Percentiles rank a stretch among this genome's conserved stretches.
These are phyloP conservation scores for Phenganax marumi DNA, from an alignment of 92 coral and sea anemone genomes.

Conservation along the genomic window DNA sequence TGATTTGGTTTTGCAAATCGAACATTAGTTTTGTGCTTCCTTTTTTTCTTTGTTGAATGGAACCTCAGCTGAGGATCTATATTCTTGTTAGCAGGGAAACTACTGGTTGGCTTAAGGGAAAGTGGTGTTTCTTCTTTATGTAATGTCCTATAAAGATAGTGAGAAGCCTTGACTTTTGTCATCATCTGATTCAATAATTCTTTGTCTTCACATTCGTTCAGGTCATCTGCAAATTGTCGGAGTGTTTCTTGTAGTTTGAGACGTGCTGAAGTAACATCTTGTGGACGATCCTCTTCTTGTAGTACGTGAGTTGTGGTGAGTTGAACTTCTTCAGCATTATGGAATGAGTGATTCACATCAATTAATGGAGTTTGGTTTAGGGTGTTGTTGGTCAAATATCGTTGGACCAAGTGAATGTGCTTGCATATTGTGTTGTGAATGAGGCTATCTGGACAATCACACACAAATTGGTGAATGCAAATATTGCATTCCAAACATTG, in stretches of 20 bases:
- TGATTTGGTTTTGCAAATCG: constrained; percentile 11
- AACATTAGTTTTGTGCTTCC: neutral
- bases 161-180: constrained; percentile 44
- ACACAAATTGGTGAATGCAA: constrained; percentile 4
- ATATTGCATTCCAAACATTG: neutral
- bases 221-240: neutral
- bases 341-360: too few relatives aligned
- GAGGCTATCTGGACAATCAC: constrained; percentile 23
- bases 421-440: constrained; percentile 4
- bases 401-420: constrained; percentile 25
- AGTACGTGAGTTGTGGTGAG: neutral
- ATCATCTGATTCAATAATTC: constrained; percentile 34
- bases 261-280: neutral
- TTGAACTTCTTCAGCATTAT: neutral
- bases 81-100: constrained; percentile 38
- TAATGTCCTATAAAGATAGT: constrained; percentile 17
- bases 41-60: constrained; percentile 45
- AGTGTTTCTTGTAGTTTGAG: neutral
- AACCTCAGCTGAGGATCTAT: constrained; percentile 27
- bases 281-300: neutral
- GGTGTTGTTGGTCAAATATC: neutral
- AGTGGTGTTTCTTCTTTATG: constrained; percentile 35
- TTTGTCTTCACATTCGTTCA: constrained; percentile 9
- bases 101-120: constrained; percentile 32
- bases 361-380: too few relatives aligned